phyloP scores from a whole-genome alignment of 2,113 vertebrate genomes.

The Pelecanoides urinatrix region DNA sequence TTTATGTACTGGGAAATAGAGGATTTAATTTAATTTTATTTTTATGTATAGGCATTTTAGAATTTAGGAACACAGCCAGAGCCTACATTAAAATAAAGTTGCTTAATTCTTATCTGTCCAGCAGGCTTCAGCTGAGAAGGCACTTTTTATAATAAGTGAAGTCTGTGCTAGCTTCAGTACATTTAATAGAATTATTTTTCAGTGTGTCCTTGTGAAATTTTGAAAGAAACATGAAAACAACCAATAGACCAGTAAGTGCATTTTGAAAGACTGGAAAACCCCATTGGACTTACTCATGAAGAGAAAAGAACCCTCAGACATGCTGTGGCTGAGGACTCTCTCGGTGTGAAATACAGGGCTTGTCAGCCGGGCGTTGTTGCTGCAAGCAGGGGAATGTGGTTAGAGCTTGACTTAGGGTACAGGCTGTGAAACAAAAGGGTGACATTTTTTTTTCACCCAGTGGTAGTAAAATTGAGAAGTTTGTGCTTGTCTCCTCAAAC shows the following conservation, averaged over 20 bases:
- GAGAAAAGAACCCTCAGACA: background rate
- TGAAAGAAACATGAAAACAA: constrained; percentile 21
- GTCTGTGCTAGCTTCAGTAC: constrained; percentile 11
- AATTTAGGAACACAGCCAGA: constrained; percentile 49
- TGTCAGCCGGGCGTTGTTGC: background rate
- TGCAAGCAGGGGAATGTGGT: background rate
- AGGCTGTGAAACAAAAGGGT: background rate
- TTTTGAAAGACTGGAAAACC: constrained; percentile 33
- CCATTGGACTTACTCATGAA: background rate
- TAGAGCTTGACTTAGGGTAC: background rate
- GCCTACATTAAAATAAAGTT: constrained; percentile 54
- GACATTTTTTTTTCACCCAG: background rate
- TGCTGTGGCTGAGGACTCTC: background rate
- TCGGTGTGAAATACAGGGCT: background rate
- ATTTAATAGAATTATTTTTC: constrained; percentile 35
- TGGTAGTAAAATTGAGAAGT: background rate
- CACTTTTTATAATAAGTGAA: constrained; percentile 53
- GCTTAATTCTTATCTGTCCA: constrained; percentile 49
- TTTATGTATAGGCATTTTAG: constrained; percentile 45
- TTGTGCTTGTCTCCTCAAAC: background rate
- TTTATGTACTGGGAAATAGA: constrained; percentile 16
- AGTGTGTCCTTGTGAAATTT: constrained; percentile 41
- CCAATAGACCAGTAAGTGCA: background rate
- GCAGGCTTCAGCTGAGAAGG: constrained; percentile 52
- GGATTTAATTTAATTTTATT: constrained; percentile 52